Conservation (phyloP, 1,140 invertebrate species). For the Brachionus rotundiformis region DNA sequence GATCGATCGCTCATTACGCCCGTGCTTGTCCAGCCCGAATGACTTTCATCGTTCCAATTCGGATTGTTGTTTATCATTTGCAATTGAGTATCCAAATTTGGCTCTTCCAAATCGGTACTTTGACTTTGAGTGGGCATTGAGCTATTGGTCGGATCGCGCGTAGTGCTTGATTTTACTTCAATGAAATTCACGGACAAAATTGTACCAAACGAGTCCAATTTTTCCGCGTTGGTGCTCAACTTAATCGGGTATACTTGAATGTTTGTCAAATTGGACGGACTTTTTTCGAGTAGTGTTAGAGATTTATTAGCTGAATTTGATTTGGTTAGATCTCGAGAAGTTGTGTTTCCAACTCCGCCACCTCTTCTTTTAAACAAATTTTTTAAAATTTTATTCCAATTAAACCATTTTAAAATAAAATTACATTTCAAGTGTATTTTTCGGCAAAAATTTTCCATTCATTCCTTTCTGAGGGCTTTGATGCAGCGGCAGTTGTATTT, state of each 20-base stretch:
- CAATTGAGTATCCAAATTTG: neutral
- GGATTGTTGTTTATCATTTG: slow-evolving; percentile 2
- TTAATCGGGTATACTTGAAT: slow-evolving; percentile 30
- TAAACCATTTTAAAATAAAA: neutral
- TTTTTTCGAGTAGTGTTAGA: slow-evolving; percentile 35
- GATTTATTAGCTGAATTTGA: slow-evolving; percentile 6
- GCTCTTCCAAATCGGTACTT: neutral
- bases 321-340: neutral
- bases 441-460: slow-evolving; percentile 52
- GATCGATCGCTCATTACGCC: slow-evolving; percentile 50
- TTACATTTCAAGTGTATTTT: slow-evolving; percentile 51
- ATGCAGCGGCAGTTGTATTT: slow-evolving; percentile 50
- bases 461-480: slow-evolving; percentile 46
- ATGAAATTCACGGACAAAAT: slow-evolving; percentile 37
- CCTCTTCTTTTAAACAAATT: slow-evolving; percentile 15
- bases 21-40: slow-evolving; percentile 44
- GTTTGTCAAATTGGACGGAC: neutral
- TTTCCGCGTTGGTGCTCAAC: slow-evolving; percentile 7
- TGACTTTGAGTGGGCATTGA: neutral
- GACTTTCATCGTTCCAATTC: slow-evolving; percentile 41
- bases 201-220: neutral
- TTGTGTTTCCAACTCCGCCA: slow-evolving; percentile 39
- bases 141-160: neutral
- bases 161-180: slow-evolving; percentile 31
- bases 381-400: neutral